Evolutionary conservation across 2,113 vertebrate species (phyloP), one percentile per base, ranked within the genome.

Genomic region (Formicarius rufipectus): DNA sequence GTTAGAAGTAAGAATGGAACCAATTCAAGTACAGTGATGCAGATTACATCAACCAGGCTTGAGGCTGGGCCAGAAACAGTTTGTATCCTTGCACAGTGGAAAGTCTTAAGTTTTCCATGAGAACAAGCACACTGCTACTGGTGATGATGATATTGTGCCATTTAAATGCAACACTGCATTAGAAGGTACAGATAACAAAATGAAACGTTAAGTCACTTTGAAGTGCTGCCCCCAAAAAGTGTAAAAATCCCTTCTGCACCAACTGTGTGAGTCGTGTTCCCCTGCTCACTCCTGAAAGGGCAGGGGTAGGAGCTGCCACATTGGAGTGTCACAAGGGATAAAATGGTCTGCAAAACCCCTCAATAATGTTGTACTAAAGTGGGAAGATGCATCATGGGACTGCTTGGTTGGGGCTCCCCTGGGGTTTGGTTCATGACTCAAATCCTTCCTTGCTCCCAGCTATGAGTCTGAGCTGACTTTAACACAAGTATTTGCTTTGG

Each of bases 361-460:
- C 4, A 0, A 3, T 56, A 8, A 42, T 0, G 10, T 18, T 12
- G 25, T 1, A 45, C 10, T 45, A 0, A 14, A 53, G 39, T 25
- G 2, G 1, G 68, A 71, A 66, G 49, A 42, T n/a, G 12, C 14
- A 3, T 9, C 84, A n/a, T 2, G 0, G 0, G 69, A 60, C 56
- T 62, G 56, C 62, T 3, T 3, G 45, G n/a, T 39, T 52, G 47
- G 17, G 52, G 59, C 78, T 93, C 76, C 79, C 72, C 53, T 18
- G 44, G 83, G 85, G 18, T 75, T 74, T 52, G 59, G 21, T 64
- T 27, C 77, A 7, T 28, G 37, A 10, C 85, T 84, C 56, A 72
- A 76, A 87, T 22, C 17, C 17, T 63, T 83, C 74, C 68, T 8
- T 22, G 63, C 76, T 84, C 45, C 44, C 86, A 88, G 68, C 75